Evolutionary conservation across 2,888 invertebrate species (phyloP), one percentile per base, ranked within the genome.

Genomic region (Yponomeuta plumbellus): DNA sequence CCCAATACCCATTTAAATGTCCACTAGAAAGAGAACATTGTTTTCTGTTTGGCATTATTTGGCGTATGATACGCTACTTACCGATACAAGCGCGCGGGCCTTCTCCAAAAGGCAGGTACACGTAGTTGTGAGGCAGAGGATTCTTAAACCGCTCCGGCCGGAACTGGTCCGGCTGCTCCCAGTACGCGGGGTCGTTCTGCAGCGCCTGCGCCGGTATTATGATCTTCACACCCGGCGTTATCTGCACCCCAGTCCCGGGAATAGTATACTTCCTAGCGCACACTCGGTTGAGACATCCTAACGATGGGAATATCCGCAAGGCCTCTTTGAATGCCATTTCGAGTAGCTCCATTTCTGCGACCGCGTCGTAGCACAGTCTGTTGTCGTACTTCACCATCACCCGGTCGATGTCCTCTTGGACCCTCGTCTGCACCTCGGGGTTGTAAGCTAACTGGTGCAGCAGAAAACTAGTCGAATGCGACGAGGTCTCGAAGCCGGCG

Each of bases 401-500:
- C 39, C 21, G 39, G 34, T 73, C 76, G 4, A 81, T 73, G 66
- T 82, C 80, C 52, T 73, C 67, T 34, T 75, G 73, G 1, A 77
- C 70, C 66, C 69, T 76, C 21, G 70, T 69, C 66, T 81, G 81
- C 2, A 77, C 69, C 6, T 74, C 71, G 11, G 75, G 75, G 68
- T 80, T 72, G 11, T 73, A 70, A 1, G 81, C 80, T 1, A 83
- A 71, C 62, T 76, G 72, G 67, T 79, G 80, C 17, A 77, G 69
- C 3, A 75, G 73, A 39, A 73, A 80, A 68, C 81, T 80, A 17
- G 83, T 76, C 0, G 74, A 71, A 0, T 74, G 73, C 1, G 79
- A 74, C 0, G 78, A 76, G 0, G 78, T 77, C 68, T 79, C 79
- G 40, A 75, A 77, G 0, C 78, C 79, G 20, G 75, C 77, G 3